phyloP scores from a whole-genome alignment of 2,113 vertebrate genomes.

The Ptychochromis oligacanthus region DNA sequence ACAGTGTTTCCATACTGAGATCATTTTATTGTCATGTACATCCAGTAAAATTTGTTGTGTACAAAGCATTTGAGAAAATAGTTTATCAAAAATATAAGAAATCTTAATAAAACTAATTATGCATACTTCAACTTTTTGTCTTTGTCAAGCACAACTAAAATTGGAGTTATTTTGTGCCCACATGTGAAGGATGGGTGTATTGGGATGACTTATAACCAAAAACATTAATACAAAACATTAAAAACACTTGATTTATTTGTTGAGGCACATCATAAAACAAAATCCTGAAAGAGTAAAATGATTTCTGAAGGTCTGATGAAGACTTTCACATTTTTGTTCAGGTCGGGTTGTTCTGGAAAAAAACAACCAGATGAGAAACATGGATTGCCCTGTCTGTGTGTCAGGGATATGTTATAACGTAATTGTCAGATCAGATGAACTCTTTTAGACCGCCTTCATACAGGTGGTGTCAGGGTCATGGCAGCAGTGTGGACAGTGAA shows the following conservation, averaged over 20 bases:
- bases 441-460: slow-evolving; percentile 49
- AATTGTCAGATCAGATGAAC: background rate
- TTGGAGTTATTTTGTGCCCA: background rate
- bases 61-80: background rate
- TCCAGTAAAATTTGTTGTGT: background rate
- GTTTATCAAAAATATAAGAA: background rate
- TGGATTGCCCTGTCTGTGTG: background rate
- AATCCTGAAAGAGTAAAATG: background rate
- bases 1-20: background rate
- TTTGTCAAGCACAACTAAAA: background rate
- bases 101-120: background rate
- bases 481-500: slow-evolving; percentile 91
- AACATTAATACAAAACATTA: background rate
- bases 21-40: background rate
- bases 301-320: background rate
- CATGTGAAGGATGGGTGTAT: background rate
- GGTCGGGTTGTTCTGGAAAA: background rate
- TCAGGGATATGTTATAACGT: background rate
- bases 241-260: background rate
- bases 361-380: background rate
- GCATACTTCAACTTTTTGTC: background rate
- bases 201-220: background rate
- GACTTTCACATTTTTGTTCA: background rate
- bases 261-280: background rate
- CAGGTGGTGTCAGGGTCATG: slow-evolving; percentile 79